Evolutionary conservation across 1,140 invertebrate genomes (phyloP).

Genomic region (Akabosia matsudoensis): DNA sequence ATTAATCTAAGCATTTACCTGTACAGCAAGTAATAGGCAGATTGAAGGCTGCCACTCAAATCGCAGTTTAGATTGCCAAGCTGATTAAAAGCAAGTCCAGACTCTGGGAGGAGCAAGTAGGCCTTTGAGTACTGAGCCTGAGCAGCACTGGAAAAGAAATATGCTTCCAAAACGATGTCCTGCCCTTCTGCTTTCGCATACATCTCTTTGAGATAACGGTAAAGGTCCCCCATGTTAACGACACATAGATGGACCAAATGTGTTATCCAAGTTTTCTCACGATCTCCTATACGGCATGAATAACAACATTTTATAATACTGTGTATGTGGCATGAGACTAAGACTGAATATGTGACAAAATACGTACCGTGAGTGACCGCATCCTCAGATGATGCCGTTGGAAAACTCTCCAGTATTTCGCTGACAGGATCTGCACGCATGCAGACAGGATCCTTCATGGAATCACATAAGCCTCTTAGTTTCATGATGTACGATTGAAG

Average conservation of each 20-base stretch:
- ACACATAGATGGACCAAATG: conserved; percentile 33
- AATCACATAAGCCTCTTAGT: conserved; percentile 22
- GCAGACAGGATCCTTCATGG: not conserved
- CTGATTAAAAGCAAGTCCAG: conserved; percentile 43
- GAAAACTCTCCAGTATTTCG: not conserved
- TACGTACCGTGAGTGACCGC: conserved; percentile 9
- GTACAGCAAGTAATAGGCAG: conserved; percentile 45
- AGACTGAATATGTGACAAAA: not conserved
- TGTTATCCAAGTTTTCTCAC: conserved; percentile 27
- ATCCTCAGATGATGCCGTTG: not conserved
- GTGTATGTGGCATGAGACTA: not conserved
- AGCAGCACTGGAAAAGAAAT: not conserved
- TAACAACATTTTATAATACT: not conserved
- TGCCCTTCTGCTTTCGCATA: not conserved
- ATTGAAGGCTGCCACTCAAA: conserved; percentile 31
- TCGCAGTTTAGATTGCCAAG: conserved; percentile 40
- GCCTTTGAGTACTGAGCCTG: conserved; percentile 40
- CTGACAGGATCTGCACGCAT: conserved; percentile 25
- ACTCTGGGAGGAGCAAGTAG: conserved; percentile 34
- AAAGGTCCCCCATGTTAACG: conserved; percentile 43
- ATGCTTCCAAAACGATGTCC: not conserved
- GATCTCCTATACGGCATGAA: conserved; percentile 19
- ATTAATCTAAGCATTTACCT: conserved; percentile 30
- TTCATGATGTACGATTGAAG: conserved; percentile 37
- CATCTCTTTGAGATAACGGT: conserved; percentile 14